phyloP scores from a whole-genome alignment of 2,888 invertebrate species.

The Amphimallon solstitiale region DNA sequence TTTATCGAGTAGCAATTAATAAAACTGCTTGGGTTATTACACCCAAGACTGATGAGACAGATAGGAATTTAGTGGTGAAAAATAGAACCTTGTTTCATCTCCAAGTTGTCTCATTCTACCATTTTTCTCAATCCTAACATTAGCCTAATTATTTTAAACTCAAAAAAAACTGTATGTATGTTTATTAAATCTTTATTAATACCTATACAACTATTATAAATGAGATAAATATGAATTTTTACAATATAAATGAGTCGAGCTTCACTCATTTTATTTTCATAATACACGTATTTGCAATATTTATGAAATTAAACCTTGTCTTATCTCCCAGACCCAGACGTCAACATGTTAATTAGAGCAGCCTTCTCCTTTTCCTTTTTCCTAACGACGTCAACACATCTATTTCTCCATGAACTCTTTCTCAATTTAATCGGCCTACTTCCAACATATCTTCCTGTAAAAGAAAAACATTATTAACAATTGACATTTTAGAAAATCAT shows the following conservation, averaged over 20 bases:
- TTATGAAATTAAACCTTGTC: background rate
- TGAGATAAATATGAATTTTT: too few relatives aligned
- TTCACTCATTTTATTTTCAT: background rate
- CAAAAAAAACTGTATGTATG: too few relatives aligned
- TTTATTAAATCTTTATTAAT: background rate
- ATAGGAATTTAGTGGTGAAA: too few relatives aligned
- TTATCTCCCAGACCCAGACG: slow-evolving; percentile 64
- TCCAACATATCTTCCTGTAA: slow-evolving; percentile 94
- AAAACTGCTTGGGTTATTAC: too few relatives aligned
- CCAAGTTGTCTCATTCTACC: too few relatives aligned
- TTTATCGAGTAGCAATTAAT: too few relatives aligned
- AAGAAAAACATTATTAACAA: background rate
- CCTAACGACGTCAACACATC: slow-evolving; percentile 91
- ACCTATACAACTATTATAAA: background rate
- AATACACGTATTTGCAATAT: background rate
- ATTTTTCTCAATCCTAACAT: too few relatives aligned
- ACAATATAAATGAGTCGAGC: background rate
- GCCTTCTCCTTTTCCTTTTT: slow-evolving; percentile 97
- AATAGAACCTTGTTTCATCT: too few relatives aligned
- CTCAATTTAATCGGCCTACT: slow-evolving; percentile 97
- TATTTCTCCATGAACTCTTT: slow-evolving; percentile 95
- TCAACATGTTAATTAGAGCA: slow-evolving; percentile 78
- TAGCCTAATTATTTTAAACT: too few relatives aligned
- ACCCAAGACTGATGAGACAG: too few relatives aligned
- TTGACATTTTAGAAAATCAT: background rate